Evolutionary conservation across 2,113 vertebrate species (phyloP).

Genomic region (Pan paniscus): DNA sequence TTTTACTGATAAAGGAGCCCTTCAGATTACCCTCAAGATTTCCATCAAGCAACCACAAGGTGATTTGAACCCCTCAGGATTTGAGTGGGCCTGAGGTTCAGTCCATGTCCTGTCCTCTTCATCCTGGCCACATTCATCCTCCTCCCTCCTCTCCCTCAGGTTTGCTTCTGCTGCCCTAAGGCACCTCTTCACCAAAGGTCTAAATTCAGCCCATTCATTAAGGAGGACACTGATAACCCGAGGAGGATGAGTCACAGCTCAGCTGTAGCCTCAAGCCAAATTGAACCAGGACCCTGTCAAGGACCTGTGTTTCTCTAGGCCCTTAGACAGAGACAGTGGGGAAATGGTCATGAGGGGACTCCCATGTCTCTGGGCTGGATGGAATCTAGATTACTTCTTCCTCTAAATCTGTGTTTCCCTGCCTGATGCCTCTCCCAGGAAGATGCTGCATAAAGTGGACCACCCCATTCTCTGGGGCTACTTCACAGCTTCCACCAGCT

Average conservation of each 20-base stretch:
- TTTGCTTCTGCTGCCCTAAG: not conserved
- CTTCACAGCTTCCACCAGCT: not conserved
- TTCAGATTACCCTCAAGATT: not conserved
- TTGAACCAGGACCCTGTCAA: not conserved
- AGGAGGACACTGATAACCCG: not conserved
- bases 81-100: not conserved
- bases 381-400: not conserved
- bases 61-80: not conserved
- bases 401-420: too few species aligned
- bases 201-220: not conserved
- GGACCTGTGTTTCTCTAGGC: not conserved
- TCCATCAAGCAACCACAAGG: not conserved
- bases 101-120: not conserved
- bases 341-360: not conserved
- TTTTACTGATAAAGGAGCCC: not conserved
- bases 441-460: not conserved
- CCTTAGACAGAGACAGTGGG: not conserved
- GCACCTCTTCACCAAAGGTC: not conserved
- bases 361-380: not conserved
- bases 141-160: not conserved
- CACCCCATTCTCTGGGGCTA: not conserved
- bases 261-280: not conserved
- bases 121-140: accelerated
- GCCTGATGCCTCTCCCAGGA: not conserved
- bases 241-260: not conserved